Evolutionary conservation across 1,140 invertebrate species (phyloP).

Genomic region (Diachasmimorpha longicaudata): DNA sequence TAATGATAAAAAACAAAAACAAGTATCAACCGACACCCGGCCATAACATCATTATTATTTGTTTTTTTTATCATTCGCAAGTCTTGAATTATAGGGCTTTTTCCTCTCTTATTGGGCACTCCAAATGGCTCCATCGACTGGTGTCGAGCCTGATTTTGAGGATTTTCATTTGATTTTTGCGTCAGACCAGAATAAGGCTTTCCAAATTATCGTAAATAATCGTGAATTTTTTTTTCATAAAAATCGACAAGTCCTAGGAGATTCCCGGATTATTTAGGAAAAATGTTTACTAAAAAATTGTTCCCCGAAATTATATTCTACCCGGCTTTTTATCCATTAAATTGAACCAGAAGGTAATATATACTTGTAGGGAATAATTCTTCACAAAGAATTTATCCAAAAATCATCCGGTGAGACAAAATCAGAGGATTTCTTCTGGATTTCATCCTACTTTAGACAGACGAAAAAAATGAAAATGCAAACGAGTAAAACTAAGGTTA

Average conservation of each 20-base stretch:
- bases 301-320: no score
- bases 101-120: constrained; percentile 8
- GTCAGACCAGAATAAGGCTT: not conserved
- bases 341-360: no score
- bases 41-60: constrained; percentile 10
- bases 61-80: constrained; percentile 34
- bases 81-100: not conserved
- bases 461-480: not conserved
- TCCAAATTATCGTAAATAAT: no score
- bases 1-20: constrained; percentile 62
- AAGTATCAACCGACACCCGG: constrained; percentile 57
- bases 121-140: constrained; percentile 17
- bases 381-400: no score
- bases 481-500: not conserved
- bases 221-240: no score
- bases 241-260: no score
- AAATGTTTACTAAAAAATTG: no score
- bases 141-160: not conserved
- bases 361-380: no score
- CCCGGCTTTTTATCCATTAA: no score
- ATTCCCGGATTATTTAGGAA: no score
- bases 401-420: no score
- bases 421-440: not conserved
- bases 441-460: no score
- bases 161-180: not conserved